Evolutionary conservation across 2,113 vertebrate species (phyloP).

Genomic region (Osmerus eperlanus): DNA sequence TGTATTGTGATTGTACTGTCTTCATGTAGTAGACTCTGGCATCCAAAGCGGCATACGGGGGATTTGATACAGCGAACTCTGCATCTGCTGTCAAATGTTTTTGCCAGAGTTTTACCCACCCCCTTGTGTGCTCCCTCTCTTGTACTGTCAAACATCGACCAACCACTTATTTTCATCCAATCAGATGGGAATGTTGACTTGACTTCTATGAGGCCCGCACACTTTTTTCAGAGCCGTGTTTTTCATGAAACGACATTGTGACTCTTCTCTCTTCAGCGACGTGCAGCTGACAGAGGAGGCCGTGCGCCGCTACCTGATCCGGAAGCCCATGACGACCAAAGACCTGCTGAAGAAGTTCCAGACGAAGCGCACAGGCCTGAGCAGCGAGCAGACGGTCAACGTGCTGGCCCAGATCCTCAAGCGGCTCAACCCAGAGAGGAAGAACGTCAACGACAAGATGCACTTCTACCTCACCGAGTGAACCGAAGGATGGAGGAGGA

Average conservation of each 20-base stretch:
- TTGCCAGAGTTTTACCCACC: too few relatives aligned
- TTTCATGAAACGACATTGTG: neutral
- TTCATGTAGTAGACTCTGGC: too few relatives aligned
- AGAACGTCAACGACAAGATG: conserved; percentile 90
- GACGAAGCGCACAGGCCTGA: conserved; percentile 90
- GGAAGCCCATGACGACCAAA: conserved; percentile 95
- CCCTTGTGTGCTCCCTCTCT: too few relatives aligned
- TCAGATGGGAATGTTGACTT: too few relatives aligned
- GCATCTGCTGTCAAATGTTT: too few relatives aligned
- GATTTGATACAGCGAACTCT: too few relatives aligned
- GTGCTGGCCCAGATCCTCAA: conserved; percentile 93
- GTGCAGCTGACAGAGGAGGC: conserved; percentile 90
- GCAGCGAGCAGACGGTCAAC: conserved; percentile 92
- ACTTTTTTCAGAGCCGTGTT: neutral
- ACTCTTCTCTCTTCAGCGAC: conserved; percentile 66
- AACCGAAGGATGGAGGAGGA: conserved; percentile 14
- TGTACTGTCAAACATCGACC: too few relatives aligned
- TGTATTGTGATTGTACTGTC: too few relatives aligned
- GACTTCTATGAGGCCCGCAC: too few relatives aligned
- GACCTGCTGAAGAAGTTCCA: conserved; percentile 95
- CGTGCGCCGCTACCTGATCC: conserved; percentile 85
- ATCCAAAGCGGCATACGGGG: too few relatives aligned
- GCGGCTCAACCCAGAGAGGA: conserved; percentile 88
- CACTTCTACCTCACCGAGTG: conserved; percentile 91
- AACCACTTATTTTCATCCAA: too few relatives aligned